These are phyloP conservation scores for Halichoeres trimaculatus DNA, from an alignment of 2,113 vertebrate species.

Conservation along the genomic window DNA sequence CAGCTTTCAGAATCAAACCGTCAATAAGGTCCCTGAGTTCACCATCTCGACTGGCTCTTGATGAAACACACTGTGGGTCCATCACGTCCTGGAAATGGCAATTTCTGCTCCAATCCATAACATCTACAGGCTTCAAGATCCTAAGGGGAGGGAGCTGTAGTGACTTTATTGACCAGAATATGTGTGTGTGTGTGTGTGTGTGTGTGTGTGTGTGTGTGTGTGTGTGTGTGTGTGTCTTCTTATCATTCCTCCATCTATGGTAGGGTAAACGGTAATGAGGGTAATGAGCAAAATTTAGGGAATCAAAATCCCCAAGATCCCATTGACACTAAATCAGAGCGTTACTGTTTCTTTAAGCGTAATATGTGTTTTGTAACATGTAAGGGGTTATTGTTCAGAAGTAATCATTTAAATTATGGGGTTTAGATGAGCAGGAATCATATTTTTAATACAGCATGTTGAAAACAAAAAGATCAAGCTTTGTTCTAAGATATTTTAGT, in stretches of 20 bases:
- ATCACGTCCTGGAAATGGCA: conserved; percentile 53
- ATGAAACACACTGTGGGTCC: conserved; percentile 34
- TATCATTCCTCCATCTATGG: conserved; percentile 14
- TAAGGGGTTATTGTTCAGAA: too few species aligned
- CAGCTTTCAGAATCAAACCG: conserved; percentile 24
- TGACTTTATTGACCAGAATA: conserved; percentile 29
- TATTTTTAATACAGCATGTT: too few species aligned
- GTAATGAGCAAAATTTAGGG: conserved; percentile 23
- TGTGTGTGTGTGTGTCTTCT: too few species aligned
- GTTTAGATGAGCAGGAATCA: too few species aligned
- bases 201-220: conserved; percentile 14
- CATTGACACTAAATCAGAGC: too few species aligned
- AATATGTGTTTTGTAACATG: too few species aligned
- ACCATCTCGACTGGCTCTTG: conserved; percentile 1
- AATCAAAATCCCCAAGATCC: background rate
- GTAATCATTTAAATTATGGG: too few species aligned
- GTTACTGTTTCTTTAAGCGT: too few species aligned
- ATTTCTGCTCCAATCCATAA: conserved; percentile 56
- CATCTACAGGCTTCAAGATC: conserved; percentile 22
- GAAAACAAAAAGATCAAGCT: too few species aligned
- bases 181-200: conserved; percentile 11
- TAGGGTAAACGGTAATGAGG: conserved; percentile 49
- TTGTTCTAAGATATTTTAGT: too few species aligned
- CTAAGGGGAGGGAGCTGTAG: conserved; percentile 18
- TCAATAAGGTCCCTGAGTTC: conserved; percentile 51